Base-by-base conservation (phyloP, 2,113 vertebrate species). In the Panurus biarmicus region DNA sequence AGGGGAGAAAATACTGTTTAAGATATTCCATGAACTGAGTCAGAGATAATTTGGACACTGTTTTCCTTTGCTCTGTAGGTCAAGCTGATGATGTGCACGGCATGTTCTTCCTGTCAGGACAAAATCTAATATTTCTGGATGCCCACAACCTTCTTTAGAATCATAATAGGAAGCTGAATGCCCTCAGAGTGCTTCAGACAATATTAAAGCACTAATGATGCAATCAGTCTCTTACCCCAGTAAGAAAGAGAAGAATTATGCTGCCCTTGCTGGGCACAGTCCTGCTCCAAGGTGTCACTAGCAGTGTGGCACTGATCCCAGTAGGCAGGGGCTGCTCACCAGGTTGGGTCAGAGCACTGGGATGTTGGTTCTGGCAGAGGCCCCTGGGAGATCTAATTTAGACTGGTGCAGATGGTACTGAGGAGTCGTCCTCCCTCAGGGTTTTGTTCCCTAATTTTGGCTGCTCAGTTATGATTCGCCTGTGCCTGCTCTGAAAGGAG, bases 121-220 rank as follows among this genome's bases (percentile, higher is more conserved):
- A 75, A 92, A 86, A 87, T 73, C 89, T 89, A 89, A 81, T 91
- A 73, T 81, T 84, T 82, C 76, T 87, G 71, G 58, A 60, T 94
- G 85, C 85, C 64, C 72, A 48, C 85, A 79, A 64, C 89, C 87
- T 78, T 91, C 75, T 77, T 65, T 48, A 66, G 78, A 45, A 36
- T 85, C 73, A 28, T 67, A 88, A 90, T 71, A 29, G 84, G 50
- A 83, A 95, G 87, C 91, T 58, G 91, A 82, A 90, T 94, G 45
- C 91, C 73, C 80, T 87, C 67, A 35, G 89, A 3, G 15, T 4
- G 25, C 93, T 0, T 2, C 87, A 87, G 79, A 66, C 90, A 81
- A 77, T 82, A 85, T 85, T 76, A 72, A 82, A 92, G 70, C 70
- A 40, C 77, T 93, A 89, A 92, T 89, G 95, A 78, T 82, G 93